These are phyloP conservation scores for Spodoptera littoralis DNA, from an alignment of 2,888 invertebrate genomes.

Conservation along the genomic window DNA sequence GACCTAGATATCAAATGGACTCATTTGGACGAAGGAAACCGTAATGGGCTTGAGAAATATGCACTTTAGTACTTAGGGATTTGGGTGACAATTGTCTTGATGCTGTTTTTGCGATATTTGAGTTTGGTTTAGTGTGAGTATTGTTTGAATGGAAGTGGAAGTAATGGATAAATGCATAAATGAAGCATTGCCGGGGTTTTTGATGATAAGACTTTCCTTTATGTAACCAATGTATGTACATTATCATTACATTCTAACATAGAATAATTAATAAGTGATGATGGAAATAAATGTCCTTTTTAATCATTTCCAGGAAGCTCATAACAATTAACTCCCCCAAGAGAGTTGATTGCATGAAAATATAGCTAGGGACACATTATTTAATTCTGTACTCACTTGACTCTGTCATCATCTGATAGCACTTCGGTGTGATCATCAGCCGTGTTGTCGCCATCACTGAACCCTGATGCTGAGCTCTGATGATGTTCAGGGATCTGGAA, in stretches of 20 bases:
- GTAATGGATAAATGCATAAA: too few species aligned
- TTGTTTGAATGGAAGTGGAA: not conserved
- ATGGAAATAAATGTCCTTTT: too few species aligned
- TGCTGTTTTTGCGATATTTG: not conserved
- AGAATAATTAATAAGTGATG: too few species aligned
- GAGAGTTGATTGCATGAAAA: too few species aligned
- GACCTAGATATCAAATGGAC: constrained; percentile 47
- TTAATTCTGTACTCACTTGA: constrained; percentile 73
- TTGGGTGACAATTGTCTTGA: too few species aligned
- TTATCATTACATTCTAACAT: not conserved
- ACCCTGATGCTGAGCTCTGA: constrained; percentile 81
- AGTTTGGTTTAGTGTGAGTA: not conserved
- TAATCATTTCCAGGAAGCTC: too few species aligned
- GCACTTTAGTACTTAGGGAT: constrained; percentile 3
- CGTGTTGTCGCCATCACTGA: constrained; percentile 82
- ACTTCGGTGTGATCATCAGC: constrained; percentile 78
- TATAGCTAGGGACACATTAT: too few species aligned
- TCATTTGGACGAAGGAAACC: constrained; percentile 26
- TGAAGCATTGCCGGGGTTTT: too few species aligned
- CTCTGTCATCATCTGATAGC: constrained; percentile 77
- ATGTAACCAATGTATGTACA: too few species aligned
- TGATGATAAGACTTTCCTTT: too few species aligned
- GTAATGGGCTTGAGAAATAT: constrained; percentile 7
- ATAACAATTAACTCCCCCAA: too few species aligned
- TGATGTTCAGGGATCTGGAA: constrained; percentile 85